Base-by-base conservation (phyloP, 2,797 vertebrate genomes). In the Ataeniobius toweri region DNA sequence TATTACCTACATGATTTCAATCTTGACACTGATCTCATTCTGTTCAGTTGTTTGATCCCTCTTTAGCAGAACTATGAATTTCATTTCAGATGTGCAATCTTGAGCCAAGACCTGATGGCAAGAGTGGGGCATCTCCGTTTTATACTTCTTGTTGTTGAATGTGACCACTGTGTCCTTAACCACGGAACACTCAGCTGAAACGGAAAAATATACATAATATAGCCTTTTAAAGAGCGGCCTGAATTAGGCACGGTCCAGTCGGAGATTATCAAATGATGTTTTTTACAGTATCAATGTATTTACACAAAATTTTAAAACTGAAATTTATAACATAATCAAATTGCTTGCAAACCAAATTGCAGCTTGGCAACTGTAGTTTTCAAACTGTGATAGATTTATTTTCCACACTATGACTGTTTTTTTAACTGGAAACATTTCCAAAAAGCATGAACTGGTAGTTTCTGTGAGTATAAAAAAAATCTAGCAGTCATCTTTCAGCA, bases 81-180 rank as follows among this genome's bases (percentile, higher is more conserved):
- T 97, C 55, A 95, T 89, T 79, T 96, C 95, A 18, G 80, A 3
- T 24, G 95, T 96, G 74, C 96, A 96, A 79, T 97, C 97, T 80
- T 96, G 96, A 76, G 92, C 94, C 89, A 97, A 84, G 73, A 97
- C 85, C 56, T 97, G 95, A 89, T 91, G 87, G 87, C 96, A 97
- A 28, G 93, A 94, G 77, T 85, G 85, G 5, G 96, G 95, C 92
- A 96, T 92, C 75, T 94, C 85, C 2, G 93, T 95, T 73, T 86
- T 92, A 85, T 84, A 94, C 71, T 46, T 83, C 74, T 78, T 89
- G 0, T 93, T 89, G 80, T 94, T 94, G 85, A 94, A 94, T 63
- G 93, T 94, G 55, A 22, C 69, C 77, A 91, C 1, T 24, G 22
- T 90, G 69, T 91, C 85, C 2, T 73, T 86, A 36, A 73, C 31